Evolutionary conservation across 1,140 invertebrate genomes (phyloP).

Genomic region (Eufriesea mexicana): DNA sequence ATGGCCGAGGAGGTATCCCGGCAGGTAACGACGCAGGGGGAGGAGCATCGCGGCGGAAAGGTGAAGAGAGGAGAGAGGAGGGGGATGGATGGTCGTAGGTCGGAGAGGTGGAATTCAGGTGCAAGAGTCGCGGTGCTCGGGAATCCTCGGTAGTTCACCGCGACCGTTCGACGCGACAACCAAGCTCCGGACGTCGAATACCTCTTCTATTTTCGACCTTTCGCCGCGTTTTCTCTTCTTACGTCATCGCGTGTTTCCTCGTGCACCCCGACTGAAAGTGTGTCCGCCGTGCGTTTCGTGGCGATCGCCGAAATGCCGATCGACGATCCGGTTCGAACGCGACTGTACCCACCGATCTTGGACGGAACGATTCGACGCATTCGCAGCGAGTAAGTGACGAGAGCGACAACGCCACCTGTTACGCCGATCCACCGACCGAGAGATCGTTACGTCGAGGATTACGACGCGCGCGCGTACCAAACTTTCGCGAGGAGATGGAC

Average conservation of each 20-base stretch:
- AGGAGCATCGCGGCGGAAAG: background rate
- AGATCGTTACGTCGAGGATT: too few relatives aligned
- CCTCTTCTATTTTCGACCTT: too few relatives aligned
- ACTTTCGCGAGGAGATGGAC: too few relatives aligned
- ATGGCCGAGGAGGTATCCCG: background rate
- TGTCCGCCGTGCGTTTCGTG: too few relatives aligned
- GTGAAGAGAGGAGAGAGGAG: background rate
- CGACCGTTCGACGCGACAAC: constrained; percentile 8
- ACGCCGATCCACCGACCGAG: background rate
- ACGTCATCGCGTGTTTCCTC: background rate
- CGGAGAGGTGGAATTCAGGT: constrained; percentile 50
- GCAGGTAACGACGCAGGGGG: background rate
- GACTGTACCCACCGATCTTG: background rate
- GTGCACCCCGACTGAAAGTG: too few relatives aligned
- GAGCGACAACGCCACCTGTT: background rate
- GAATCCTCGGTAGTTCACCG: constrained; percentile 15
- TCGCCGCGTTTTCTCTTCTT: background rate
- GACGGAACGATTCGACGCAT: background rate
- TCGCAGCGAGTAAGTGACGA: background rate
- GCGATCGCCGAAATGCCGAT: constrained; percentile 18
- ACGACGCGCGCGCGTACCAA: too few relatives aligned
- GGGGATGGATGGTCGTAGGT: background rate
- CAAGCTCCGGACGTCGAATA: too few relatives aligned
- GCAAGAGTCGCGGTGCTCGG: background rate
- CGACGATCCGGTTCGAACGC: too few relatives aligned